Percentiles rank a stretch among this genome's conserved stretches.
phyloP scores from a whole-genome alignment of 2,797 vertebrate genomes.

The Amblyopsis hoosieri region DNA sequence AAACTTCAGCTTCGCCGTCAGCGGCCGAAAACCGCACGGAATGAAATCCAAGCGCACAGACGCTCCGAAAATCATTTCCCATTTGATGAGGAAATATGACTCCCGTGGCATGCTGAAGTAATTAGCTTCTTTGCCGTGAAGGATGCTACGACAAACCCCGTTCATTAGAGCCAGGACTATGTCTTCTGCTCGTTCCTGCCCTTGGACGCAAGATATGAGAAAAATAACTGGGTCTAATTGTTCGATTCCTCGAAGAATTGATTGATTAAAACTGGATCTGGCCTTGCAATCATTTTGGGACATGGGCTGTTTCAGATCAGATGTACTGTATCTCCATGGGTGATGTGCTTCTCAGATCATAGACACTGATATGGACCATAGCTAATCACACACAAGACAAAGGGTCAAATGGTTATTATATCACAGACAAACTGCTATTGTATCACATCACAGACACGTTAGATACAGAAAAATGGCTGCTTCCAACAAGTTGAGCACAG shows the following conservation, averaged over 20 bases:
- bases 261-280: slow-evolving; percentile 57
- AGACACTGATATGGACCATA: slow-evolving; percentile 48
- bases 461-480: slow-evolving; percentile 41
- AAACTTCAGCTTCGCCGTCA: slow-evolving; percentile 54
- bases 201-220: slow-evolving; percentile 59
- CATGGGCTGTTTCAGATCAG: slow-evolving; percentile 61
- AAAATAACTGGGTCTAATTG: slow-evolving; percentile 54
- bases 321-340: slow-evolving; percentile 46
- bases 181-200: slow-evolving; percentile 49
- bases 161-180: slow-evolving; percentile 65
- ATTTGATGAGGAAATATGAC: slow-evolving; percentile 79
- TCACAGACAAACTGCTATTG: no score
- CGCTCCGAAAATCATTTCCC: slow-evolving; percentile 74
- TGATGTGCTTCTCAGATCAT: slow-evolving; percentile 52
- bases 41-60: slow-evolving; percentile 67
- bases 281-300: slow-evolving; percentile 57
- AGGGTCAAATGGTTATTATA: slow-evolving; percentile 41
- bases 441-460: slow-evolving; percentile 37
- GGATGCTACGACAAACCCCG: slow-evolving; percentile 61
- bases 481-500: slow-evolving; percentile 22
- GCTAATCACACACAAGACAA: slow-evolving; percentile 53
- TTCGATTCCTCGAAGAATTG: slow-evolving; percentile 59
- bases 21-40: slow-evolving; percentile 50
- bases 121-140: slow-evolving; percentile 73
- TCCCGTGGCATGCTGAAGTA: slow-evolving; percentile 75